Base-by-base conservation (phyloP, 2,888 invertebrate genomes). In the Cheilosia urbana region DNA sequence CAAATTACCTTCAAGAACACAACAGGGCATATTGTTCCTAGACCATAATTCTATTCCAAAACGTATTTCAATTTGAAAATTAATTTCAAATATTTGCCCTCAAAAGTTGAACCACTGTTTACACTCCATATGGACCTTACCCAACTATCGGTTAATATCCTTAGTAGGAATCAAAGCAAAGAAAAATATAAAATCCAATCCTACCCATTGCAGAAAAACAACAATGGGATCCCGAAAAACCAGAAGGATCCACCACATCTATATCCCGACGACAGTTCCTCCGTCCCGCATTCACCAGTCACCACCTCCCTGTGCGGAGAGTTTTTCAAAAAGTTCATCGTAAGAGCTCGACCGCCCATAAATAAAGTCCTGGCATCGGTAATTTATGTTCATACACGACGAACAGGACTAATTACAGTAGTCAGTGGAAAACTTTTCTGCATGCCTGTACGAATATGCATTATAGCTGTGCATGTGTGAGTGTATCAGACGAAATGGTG, bases 391-490 rank as follows among this genome's bases (percentile, higher is more conserved):
- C 85, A 76, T 85, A 81, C 81, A 85, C 85, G 81, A 81, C 82
- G 82, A 88, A 80, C 88, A 88, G 84, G 87, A 88, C 88, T 88
- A 88, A 88, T 88, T 88, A 87, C 88, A 88, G 87, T 88, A 87
- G 88, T 87, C 82, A 84, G 87, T 87, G 82, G 85, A 87, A 88
- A 87, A 88, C 77, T 87, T 88, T 87, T 72, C 84, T 88, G 88
- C 87, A 88, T 88, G 88, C 84, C 79, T 73, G 68, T 82, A 76
- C 76, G 82, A 76, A 76, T 76, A 65, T 81, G 81, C 80, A 80
- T 51, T 65, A 78, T 19, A 47, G 1, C 19, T 65, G 37, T 62
- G 57, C 68, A 24, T 55, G 51, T 63, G 34, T 42, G 55, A 30
- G 13, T 76, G 21, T 60, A 42, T 63, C 21, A 79, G 75, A 66